A percentile compares a stretch with the other conserved stretches of the same genome.
Evolutionary conservation across 2,888 invertebrate species (phyloP).

Genomic region (Eristalinus sepulchralis): DNA sequence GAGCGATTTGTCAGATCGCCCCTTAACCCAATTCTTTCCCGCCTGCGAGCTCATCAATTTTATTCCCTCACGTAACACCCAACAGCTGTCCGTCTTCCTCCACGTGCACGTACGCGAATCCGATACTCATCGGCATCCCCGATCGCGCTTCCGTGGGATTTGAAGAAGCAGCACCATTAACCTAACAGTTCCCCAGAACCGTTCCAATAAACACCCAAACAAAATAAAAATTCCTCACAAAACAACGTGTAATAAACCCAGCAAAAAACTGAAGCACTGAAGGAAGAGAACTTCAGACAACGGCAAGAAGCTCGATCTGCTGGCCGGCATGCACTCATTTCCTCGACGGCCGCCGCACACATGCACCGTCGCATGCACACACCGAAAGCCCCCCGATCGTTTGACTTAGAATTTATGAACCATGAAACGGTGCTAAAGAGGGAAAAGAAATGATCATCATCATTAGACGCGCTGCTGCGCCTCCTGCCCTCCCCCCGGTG

Average conservation of each 20-base stretch:
- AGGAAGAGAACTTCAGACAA: constrained; percentile 37
- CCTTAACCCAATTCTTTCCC: background rate
- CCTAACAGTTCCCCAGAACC: constrained; percentile 47
- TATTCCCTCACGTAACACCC: background rate
- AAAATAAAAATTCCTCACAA: constrained; percentile 33
- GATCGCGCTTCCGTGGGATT: background rate
- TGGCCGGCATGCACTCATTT: constrained; percentile 53
- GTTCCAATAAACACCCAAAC: constrained; percentile 40
- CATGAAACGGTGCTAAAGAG: constrained; percentile 65
- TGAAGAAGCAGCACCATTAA: constrained; percentile 25
- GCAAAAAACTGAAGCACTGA: background rate
- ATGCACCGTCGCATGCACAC: background rate
- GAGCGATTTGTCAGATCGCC: background rate
- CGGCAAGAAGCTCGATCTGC: constrained; percentile 38
- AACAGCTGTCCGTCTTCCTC: background rate
- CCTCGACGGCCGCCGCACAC: constrained; percentile 7
- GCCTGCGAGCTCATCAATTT: background rate
- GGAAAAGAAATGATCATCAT: constrained; percentile 62
- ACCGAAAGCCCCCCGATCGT: constrained; percentile 37
- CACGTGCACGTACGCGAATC: constrained; percentile 11
- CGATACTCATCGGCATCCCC: constrained; percentile 15
- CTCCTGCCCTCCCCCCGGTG: background rate
- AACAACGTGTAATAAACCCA: constrained; percentile 59
- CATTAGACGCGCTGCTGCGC: constrained; percentile 15
- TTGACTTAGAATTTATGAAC: constrained; percentile 66